phyloP scores from a whole-genome alignment of 2,797 vertebrate species.

The Enteromius thamalakanensis region DNA sequence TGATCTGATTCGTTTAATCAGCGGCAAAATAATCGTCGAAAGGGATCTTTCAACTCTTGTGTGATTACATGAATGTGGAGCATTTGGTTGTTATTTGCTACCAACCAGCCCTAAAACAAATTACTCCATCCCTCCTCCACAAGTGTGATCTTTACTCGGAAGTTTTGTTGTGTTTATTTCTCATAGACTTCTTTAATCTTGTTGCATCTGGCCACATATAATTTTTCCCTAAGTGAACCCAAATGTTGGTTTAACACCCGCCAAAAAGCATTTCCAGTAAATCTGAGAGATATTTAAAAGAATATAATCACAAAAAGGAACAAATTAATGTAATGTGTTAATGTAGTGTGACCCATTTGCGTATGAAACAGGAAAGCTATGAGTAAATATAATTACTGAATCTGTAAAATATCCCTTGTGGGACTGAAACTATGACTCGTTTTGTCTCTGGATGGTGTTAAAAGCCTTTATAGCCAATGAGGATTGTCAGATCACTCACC shows the following conservation, averaged over 20 bases:
- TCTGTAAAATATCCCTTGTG: constrained; percentile 31
- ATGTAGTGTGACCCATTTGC: constrained; percentile 14
- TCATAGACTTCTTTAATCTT: constrained; percentile 78
- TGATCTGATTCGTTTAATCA: constrained; percentile 43
- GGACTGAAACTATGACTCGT: constrained; percentile 10
- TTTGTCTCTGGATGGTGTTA: constrained; percentile 11
- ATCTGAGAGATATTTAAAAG: constrained; percentile 75
- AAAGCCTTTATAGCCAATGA: constrained; percentile 34
- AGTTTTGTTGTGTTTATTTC: constrained; percentile 80
- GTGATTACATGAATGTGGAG: constrained; percentile 63
- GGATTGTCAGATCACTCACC: constrained; percentile 28
- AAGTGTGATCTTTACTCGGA: constrained; percentile 75
- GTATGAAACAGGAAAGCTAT: constrained; percentile 7
- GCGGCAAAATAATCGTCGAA: constrained; percentile 60
- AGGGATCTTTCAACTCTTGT: constrained; percentile 73
- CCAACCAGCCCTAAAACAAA: constrained; percentile 75
- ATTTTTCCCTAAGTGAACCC: constrained; percentile 82
- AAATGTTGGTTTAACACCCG: constrained; percentile 78
- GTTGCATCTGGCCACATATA: constrained; percentile 81
- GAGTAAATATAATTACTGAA: constrained; percentile 27
- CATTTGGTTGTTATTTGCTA: constrained; percentile 81
- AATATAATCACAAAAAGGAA: constrained; percentile 11
- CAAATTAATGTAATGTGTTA: constrained; percentile 68
- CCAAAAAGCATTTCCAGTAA: constrained; percentile 78
- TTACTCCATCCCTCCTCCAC: constrained; percentile 65